phyloP scores from a whole-genome alignment of 1,140 invertebrate species.

The Macrosteles quadrilineatus region DNA sequence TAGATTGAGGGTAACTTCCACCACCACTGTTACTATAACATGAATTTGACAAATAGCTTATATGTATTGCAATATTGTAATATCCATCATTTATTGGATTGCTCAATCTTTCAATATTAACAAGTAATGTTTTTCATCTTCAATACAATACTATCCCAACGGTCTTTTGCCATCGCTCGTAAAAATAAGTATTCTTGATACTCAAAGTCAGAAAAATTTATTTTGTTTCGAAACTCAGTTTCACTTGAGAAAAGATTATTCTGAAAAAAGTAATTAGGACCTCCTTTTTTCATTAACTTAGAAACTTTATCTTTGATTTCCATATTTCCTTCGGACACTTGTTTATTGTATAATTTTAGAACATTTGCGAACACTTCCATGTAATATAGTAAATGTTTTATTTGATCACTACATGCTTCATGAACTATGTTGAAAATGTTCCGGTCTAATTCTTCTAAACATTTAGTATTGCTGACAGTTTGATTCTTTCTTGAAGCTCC shows the following conservation, averaged over 20 bases:
- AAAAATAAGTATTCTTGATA: slow-evolving; percentile 3
- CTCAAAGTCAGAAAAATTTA: neutral
- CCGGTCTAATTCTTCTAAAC: neutral
- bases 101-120: neutral
- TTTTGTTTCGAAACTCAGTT: neutral
- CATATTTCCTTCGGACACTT: neutral
- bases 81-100: no score
- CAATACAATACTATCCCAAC: neutral
- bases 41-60: no score
- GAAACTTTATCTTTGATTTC: neutral
- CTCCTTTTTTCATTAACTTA: neutral
- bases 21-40: no score
- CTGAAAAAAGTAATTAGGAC: neutral
- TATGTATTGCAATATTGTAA: no score
- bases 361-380: neutral
- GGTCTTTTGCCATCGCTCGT: neutral
- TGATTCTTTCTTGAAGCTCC: no score
- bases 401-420: neutral
- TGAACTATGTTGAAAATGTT: neutral
- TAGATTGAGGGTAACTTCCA: no score
- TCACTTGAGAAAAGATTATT: neutral
- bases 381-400: neutral
- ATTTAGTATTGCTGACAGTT: neutral
- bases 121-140: slow-evolving; percentile 1
- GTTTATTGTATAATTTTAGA: neutral